A percentile compares a stretch with the other conserved stretches of the same genome.
These are phyloP conservation scores for Neomonachus schauinslandi DNA, from an alignment of 2,113 vertebrate species.

Conservation along the genomic window DNA sequence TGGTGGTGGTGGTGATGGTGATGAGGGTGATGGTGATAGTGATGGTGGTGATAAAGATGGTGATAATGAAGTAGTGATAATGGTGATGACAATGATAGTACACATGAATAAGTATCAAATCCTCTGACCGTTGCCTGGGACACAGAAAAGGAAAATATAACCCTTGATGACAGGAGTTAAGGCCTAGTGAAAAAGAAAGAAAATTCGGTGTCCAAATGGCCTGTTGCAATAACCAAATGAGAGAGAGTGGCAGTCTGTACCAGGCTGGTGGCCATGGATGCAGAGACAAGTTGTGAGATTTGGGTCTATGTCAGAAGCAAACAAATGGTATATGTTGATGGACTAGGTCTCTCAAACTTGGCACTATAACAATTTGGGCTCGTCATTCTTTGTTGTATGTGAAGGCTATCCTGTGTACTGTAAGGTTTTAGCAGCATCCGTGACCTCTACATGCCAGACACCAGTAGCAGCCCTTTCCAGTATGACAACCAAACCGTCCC, in stretches of 20 bases:
- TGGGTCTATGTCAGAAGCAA: neutral
- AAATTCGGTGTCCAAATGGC: neutral
- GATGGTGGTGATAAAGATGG: fast-evolving
- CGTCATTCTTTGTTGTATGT: neutral
- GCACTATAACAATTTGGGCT: neutral
- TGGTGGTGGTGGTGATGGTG: fast-evolving
- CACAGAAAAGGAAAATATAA: neutral
- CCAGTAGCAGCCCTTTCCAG: neutral
- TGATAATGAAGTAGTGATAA: fast-evolving
- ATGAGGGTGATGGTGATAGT: fast-evolving
- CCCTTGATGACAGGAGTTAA: neutral
- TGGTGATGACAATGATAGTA: neutral
- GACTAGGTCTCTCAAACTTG: neutral
- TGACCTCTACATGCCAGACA: neutral
- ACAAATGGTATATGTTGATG: neutral
- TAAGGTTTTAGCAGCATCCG: neutral
- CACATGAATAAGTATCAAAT: neutral
- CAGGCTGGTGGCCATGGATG: neutral
- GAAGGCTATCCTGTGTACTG: neutral
- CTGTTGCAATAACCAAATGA: neutral
- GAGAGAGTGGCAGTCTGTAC: neutral
- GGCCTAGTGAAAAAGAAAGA: neutral
- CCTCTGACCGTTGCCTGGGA: neutral
- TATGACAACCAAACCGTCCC: neutral
- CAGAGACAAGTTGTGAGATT: neutral